Conservation (phyloP, 2,888 invertebrate genomes). For the Omphaloscelis lunosa region DNA sequence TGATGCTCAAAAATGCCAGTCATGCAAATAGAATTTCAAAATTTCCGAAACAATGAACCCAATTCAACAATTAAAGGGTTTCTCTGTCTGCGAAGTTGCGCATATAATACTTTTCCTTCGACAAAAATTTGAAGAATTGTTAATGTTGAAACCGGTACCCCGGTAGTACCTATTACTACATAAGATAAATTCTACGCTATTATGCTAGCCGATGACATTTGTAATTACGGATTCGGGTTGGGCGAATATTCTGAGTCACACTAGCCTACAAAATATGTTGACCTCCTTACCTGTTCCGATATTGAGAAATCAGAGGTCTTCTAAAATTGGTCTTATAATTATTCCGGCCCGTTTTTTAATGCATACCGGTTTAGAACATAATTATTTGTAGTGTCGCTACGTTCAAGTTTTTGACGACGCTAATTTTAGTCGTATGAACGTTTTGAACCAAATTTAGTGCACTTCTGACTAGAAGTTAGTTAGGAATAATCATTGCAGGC, state of each 20-base stretch:
- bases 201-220: slow-evolving; percentile 39
- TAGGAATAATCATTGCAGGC: background rate
- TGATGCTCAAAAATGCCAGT: background rate
- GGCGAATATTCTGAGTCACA: slow-evolving; percentile 52
- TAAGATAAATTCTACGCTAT: slow-evolving; percentile 20
- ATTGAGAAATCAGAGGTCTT: slow-evolving; percentile 45
- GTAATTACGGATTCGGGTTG: slow-evolving; percentile 55
- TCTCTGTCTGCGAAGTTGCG: slow-evolving; percentile 12
- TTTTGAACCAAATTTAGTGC: background rate
- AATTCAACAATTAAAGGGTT: slow-evolving; percentile 15
- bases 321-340: slow-evolving; percentile 23
- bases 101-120: slow-evolving; percentile 1
- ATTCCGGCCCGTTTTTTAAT: slow-evolving; percentile 26
- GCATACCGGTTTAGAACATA: slow-evolving; percentile 53
- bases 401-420: slow-evolving; percentile 10
- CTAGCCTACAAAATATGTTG: slow-evolving; percentile 26
- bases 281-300: slow-evolving; percentile 19
- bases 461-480: background rate
- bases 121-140: background rate
- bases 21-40: slow-evolving; percentile 7
- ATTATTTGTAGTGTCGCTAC: slow-evolving; percentile 10
- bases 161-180: slow-evolving; percentile 7
- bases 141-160: slow-evolving; percentile 2
- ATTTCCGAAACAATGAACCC: slow-evolving; percentile 18
- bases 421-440: background rate